These are phyloP conservation scores for Thaleichthys pacificus DNA, from an alignment of 2,797 vertebrate species.

Conservation along the genomic window DNA sequence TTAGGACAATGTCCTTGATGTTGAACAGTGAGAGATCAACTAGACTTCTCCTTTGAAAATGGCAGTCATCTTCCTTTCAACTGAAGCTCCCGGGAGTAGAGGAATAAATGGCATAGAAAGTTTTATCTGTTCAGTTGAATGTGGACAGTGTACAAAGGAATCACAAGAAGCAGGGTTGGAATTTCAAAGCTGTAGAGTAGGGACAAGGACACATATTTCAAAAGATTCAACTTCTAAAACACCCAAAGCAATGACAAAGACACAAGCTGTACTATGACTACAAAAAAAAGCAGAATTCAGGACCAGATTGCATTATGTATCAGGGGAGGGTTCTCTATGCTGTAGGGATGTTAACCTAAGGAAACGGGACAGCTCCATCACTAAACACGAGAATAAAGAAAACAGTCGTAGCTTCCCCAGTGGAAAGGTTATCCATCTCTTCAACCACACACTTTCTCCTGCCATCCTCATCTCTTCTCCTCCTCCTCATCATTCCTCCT, in stretches of 20 bases:
- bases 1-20: not conserved
- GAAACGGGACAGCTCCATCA: constrained; percentile 15
- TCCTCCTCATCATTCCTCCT: not conserved
- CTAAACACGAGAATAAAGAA: constrained; percentile 26
- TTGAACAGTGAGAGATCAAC: not conserved
- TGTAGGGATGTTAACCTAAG: not conserved
- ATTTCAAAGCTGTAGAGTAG: not conserved
- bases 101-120: too few relatives aligned
- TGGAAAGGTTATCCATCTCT: not conserved
- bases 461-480: not conserved
- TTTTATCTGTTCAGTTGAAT: not conserved
- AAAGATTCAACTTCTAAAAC: not conserved
- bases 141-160: not conserved
- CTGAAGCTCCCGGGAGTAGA: not conserved
- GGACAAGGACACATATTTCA: not conserved
- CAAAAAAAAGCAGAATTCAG: not conserved
- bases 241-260: not conserved
- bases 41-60: not conserved
- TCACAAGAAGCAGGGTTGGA: not conserved
- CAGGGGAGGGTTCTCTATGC: not conserved
- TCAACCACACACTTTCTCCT: not conserved
- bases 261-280: not conserved
- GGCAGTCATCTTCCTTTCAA: too few relatives aligned
- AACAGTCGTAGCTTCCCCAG: constrained; percentile 25
- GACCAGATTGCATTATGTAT: not conserved